These are phyloP conservation scores for Vulpes lagopus DNA, from an alignment of 2,113 vertebrate genomes.

Conservation along the genomic window DNA sequence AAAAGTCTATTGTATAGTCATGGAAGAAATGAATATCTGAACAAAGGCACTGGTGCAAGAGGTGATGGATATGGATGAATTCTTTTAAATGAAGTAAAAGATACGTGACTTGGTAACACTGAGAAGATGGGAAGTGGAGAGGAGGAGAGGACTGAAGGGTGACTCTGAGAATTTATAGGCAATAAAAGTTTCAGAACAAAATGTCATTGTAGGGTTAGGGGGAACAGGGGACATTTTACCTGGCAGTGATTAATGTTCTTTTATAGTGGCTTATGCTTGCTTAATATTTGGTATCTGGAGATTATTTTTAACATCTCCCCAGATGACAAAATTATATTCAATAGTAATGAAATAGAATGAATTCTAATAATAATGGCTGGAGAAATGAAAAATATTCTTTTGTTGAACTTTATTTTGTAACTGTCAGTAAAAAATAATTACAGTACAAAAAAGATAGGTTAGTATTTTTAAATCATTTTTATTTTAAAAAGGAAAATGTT, in stretches of 20 bases:
- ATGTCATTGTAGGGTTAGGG: not conserved
- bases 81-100: not conserved
- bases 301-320: not conserved
- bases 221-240: not conserved
- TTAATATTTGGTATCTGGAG: not conserved
- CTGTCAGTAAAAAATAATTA: not conserved
- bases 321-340: not conserved
- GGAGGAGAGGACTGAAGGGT: not conserved
- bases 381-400: slow-evolving; percentile 15
- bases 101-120: not conserved
- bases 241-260: not conserved
- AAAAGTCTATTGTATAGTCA: not conserved
- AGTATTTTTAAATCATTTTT: slow-evolving; percentile 13
- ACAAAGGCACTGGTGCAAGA: not conserved
- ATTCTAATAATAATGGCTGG: not conserved
- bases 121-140: not conserved
- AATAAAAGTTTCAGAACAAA: not conserved
- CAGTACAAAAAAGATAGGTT: not conserved
- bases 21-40: not conserved
- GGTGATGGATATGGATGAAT: not conserved
- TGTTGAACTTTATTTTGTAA: slow-evolving; percentile 23
- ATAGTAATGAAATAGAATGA: not conserved
- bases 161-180: not conserved
- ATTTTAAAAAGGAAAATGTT: not conserved
- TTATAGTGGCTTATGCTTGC: not conserved